Conservation (phyloP, 2,888 invertebrate genomes). For the Polydrusus cervinus region DNA sequence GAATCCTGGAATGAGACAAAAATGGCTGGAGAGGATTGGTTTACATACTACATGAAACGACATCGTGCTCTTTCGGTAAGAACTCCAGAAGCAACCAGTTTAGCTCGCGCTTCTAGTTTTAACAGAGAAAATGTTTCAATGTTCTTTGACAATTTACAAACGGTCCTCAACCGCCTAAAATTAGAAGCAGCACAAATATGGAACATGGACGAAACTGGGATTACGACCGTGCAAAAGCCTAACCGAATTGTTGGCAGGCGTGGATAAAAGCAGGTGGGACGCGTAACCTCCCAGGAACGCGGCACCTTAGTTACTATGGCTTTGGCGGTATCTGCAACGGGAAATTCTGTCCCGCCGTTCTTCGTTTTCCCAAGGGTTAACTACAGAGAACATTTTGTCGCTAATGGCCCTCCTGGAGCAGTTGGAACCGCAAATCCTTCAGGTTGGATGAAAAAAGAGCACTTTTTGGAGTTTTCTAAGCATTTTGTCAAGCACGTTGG, state of each 20-base stretch:
- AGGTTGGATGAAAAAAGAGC: slow-evolving; percentile 10
- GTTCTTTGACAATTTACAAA: slow-evolving; percentile 20
- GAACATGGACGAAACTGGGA: slow-evolving; percentile 7
- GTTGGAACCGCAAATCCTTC: slow-evolving; percentile 23
- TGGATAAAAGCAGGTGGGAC: slow-evolving; percentile 17
- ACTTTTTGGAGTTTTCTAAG: too few species aligned
- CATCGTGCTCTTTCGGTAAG: background rate
- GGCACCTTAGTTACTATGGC: slow-evolving; percentile 22
- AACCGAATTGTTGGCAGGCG: slow-evolving; percentile 23
- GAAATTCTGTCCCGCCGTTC: too few species aligned
- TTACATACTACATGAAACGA: too few species aligned
- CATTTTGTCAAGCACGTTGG: too few species aligned
- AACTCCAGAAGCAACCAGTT: too few species aligned
- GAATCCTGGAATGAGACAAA: too few species aligned
- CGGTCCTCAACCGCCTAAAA: slow-evolving; percentile 29
- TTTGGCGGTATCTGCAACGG: background rate
- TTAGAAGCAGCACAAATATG: slow-evolving; percentile 20
- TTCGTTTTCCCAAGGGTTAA: too few species aligned
- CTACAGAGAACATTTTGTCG: slow-evolving; percentile 4
- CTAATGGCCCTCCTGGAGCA: slow-evolving; percentile 25
- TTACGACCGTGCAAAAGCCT: slow-evolving; percentile 23
- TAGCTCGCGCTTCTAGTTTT: slow-evolving; percentile 25
- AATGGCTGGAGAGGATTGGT: too few species aligned
- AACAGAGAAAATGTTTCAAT: slow-evolving; percentile 25
- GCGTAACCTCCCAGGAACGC: slow-evolving; percentile 10